Evolutionary conservation across 2,888 invertebrate genomes (phyloP), one percentile per base, ranked within the genome.

Genomic region (Megamerina dolium): DNA sequence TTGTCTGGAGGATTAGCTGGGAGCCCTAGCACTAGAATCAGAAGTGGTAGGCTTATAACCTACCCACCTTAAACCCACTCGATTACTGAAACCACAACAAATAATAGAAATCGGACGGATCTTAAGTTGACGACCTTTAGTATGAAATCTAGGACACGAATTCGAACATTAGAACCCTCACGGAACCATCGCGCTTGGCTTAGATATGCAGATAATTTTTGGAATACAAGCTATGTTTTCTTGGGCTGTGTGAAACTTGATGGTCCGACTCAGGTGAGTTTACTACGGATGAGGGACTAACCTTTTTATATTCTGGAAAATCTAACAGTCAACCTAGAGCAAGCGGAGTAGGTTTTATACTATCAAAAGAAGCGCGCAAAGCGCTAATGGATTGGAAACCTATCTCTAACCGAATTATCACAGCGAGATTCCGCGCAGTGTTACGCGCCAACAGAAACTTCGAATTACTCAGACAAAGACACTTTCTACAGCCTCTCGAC

Each of bases 131-230:
- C 35, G 35, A 41, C 27, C 32, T 21, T 30, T 2, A 31, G 31
- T 21, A 21, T 30, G 20, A 39, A 39, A 39, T 6, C 31, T 5
- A 21, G 16, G 37, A 37, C 37, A 17, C 14, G 37, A 27, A 29
- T 37, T 30, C 29, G 37, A 37, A 37, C 18, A 19, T 18, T 17
- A 8, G 29, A 5, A 29, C 37, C 1, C 37, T 37, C 2, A 16
- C 3, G 10, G 3, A 9, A 33, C 19, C 37, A 37, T 37, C 37
- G 8, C 27, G 18, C 3, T 13, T 33, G 16, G 41, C 33, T 6
- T 23, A 41, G 13, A 14, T 41, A 18, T 26, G 41, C 41, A 26
- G 10, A 18, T 18, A 41, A 30, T 35, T 41, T 18, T 6, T n/a
- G n/a, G n/a, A n/a, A n/a, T n/a, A n/a, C n/a, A n/a, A n/a, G n/a